Percentiles rank a stretch among this genome's conserved stretches.
These are phyloP conservation scores for Tinea semifulvella DNA, from an alignment of 2,888 invertebrate species.

Conservation along the genomic window DNA sequence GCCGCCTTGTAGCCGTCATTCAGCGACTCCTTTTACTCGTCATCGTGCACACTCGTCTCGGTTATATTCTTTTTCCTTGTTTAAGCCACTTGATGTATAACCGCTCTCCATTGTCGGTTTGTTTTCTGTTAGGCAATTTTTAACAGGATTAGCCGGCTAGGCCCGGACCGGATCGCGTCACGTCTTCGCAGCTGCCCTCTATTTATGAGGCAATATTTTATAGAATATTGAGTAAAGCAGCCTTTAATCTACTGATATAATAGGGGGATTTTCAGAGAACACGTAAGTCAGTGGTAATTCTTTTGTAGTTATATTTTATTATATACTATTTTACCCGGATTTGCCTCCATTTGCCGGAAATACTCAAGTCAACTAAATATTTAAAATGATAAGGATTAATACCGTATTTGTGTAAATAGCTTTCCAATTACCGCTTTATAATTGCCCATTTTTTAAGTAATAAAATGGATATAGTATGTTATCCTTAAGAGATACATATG, in stretches of 20 bases:
- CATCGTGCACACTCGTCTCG: slow-evolving; percentile 11
- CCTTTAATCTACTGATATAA: slow-evolving; percentile 65
- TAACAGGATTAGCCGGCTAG: slow-evolving; percentile 52
- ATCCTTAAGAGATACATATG: no score
- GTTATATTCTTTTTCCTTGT: slow-evolving; percentile 29
- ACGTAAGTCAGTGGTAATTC: slow-evolving; percentile 3
- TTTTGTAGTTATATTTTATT: no score
- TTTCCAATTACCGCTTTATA: no score
- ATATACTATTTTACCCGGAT: no score
- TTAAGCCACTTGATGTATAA: slow-evolving; percentile 56
- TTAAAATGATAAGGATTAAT: no score
- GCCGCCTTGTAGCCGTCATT: slow-evolving; percentile 46
- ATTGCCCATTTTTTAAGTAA: no score
- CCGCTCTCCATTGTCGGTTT: slow-evolving; percentile 48
- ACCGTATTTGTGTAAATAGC: no score
- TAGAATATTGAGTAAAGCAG: slow-evolving; percentile 64
- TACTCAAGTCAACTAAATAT: no score
- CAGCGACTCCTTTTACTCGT: slow-evolving; percentile 11
- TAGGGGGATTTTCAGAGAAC: slow-evolving; percentile 37
- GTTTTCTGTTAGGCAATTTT: slow-evolving; percentile 65
- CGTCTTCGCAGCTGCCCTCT: slow-evolving; percentile 53
- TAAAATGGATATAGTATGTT: no score
- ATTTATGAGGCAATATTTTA: slow-evolving; percentile 65
- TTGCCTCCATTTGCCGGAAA: no score
- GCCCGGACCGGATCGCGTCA: slow-evolving; percentile 42